phyloP scores from a whole-genome alignment of 1,140 invertebrate species.

The Tyrophagus putrescentiae region DNA sequence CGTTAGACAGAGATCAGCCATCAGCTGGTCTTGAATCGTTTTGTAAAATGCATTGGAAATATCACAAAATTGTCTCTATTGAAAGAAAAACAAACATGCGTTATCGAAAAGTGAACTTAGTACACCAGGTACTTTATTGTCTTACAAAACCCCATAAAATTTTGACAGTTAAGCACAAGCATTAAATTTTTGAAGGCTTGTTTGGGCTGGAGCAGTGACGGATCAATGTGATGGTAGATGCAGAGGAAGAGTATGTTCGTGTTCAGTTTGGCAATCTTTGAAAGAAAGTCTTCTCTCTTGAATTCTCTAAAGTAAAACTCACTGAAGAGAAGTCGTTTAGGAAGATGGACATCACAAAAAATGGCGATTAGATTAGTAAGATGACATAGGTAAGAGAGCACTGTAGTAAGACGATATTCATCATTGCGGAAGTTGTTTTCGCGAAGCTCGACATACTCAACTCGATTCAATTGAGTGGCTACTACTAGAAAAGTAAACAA shows the following conservation, averaged over 20 bases:
- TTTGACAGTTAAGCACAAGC: slow-evolving; percentile 39
- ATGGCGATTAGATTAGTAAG: slow-evolving; percentile 58
- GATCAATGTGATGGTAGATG: slow-evolving; percentile 55
- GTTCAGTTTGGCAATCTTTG: slow-evolving; percentile 58
- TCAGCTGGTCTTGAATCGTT: neutral
- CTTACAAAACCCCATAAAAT: neutral
- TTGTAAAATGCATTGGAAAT: neutral
- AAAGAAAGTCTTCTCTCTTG: slow-evolving; percentile 51
- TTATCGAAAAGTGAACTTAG: too few species aligned
- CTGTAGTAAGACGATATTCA: slow-evolving; percentile 56
- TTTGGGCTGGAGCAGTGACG: slow-evolving; percentile 45
- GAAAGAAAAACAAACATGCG: neutral
- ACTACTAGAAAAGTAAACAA: too few species aligned
- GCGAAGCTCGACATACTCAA: slow-evolving; percentile 32
- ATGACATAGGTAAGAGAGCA: slow-evolving; percentile 62
- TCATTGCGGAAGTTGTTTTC: slow-evolving; percentile 41
- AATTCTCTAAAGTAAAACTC: slow-evolving; percentile 56
- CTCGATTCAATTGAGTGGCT: neutral
- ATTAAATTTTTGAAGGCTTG: slow-evolving; percentile 58
- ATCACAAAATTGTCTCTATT: slow-evolving; percentile 2
- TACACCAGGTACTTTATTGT: neutral
- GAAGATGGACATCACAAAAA: slow-evolving; percentile 56
- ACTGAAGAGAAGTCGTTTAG: slow-evolving; percentile 56
- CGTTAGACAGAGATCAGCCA: neutral
- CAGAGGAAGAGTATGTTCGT: slow-evolving; percentile 65